Evolutionary conservation across 2,797 vertebrate species (phyloP), one percentile per base, ranked within the genome.

Genomic region (Cuniculus paca): DNA sequence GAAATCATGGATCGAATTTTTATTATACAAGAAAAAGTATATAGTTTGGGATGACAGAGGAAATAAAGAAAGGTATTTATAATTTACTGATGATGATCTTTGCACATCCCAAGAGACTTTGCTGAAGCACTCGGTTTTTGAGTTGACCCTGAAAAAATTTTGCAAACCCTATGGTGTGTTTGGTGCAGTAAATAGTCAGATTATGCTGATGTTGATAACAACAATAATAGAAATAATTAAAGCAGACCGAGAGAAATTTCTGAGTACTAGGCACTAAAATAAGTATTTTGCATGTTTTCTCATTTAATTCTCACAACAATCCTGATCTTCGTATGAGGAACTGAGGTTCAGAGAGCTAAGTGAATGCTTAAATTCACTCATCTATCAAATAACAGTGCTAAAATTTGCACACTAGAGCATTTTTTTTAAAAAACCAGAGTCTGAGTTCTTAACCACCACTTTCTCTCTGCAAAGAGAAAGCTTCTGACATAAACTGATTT

Each of bases 1-100:
- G 65, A 70, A 95, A 84, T 78, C 78, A 84, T 65, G 24, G n/a
- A 48, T 92, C 84, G 80, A 48, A 42, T 60, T 87, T 90, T 88
- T 60, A 83, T 39, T 80, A 80, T 86, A 26, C 22, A 83, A 86
- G 42, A 88, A 85, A 88, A 16, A 4, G 42, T 7, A 83, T 65
- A n/a, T 63, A 80, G 81, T 86, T 95, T 77, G 78, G 26, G 28
- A 63, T 77, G 58, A 52, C 26, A 75, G 22, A 50, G 31, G 50
- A 70, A 90, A 95, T 50, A 81, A 6, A 81, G 54, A 82, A 75
- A 86, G 52, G 88, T 82, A 12, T 36, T 93, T 52, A 11, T 80
- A 45, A 80, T 54, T 93, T 56, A 42, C 84, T 77, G 10, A 77
- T 77, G 56, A 60, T 34, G n/a, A 6, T 28, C 10, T 48, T 36